Evolutionary conservation across 2,888 invertebrate genomes (phyloP).

Genomic region (Theretra japonica): DNA sequence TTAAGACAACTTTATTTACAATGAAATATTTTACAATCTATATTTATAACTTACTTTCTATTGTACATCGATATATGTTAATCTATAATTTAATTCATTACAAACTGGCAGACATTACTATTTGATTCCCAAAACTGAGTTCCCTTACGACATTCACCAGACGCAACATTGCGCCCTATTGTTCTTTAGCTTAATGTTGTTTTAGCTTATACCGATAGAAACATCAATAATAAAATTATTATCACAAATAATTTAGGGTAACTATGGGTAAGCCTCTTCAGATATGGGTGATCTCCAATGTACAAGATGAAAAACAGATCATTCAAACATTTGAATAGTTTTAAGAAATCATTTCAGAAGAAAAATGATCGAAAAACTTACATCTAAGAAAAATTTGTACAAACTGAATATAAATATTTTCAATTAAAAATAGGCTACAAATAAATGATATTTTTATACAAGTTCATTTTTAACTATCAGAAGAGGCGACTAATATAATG

Average conservation of each 20-base stretch:
- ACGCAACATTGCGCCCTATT: background rate
- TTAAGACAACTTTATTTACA: constrained; percentile 82
- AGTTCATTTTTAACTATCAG: constrained; percentile 47
- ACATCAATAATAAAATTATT: constrained; percentile 58
- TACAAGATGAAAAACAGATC: background rate
- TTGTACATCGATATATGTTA: constrained; percentile 60
- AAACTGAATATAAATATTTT: background rate
- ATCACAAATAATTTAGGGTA: constrained; percentile 84
- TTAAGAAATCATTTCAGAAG: constrained; percentile 12
- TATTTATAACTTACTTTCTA: constrained; percentile 70
- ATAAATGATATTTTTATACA: constrained; percentile 24
- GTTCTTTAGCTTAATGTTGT: background rate
- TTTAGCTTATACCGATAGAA: constrained; percentile 44
- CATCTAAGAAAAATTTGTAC: background rate
- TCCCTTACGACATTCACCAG: background rate
- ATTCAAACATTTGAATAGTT: background rate
- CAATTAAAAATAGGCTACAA: background rate
- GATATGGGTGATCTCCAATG: constrained; percentile 40
- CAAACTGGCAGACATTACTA: constrained; percentile 45
- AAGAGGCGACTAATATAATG: constrained; percentile 81
- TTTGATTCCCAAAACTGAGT: background rate
- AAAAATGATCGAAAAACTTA: constrained; percentile 30
- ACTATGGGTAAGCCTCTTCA: constrained; percentile 73
- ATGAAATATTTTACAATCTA: constrained; percentile 80
- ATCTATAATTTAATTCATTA: constrained; percentile 45